Evolutionary conservation across 1,140 invertebrate genomes (phyloP), one percentile per base, ranked within the genome.

Genomic region (Bicyclus anynana): DNA sequence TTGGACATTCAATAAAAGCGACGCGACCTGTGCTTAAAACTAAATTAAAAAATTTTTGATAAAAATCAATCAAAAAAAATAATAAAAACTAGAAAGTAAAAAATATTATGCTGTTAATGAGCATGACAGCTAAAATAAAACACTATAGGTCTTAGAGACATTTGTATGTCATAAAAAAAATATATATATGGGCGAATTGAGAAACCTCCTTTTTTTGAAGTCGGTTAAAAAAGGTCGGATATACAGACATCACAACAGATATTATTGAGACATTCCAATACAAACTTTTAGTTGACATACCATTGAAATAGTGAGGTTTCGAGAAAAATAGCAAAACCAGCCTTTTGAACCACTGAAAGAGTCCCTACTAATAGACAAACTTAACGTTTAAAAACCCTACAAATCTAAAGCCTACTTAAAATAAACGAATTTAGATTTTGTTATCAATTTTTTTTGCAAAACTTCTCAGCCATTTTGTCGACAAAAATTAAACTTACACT

Each of bases 231-330:
- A n/a, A n/a, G n/a, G n/a, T n/a, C n/a, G n/a, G n/a, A n/a, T n/a
- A n/a, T n/a, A n/a, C n/a, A n/a, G n/a, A n/a, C n/a, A 61, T 47
- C 38, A 23, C 61, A 63, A 58, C 59, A 58, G 62, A 52, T 35
- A 52, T 44, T n/a, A 33, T 33, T 57, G 48, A 53, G 13, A 29
- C 53, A 62, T 59, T 62, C 55, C 53, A 60, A 67, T 59, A 67
- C 49, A 62, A 50, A 69, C 20, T 59, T 29, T 37, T 20, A 37
- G 38, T 21, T 53, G 35, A 49, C 48, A 23, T 23, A 23, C 23
- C 7, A 23, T 35, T 35, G 2, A 35, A 10, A 35, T 35, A 12
- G n/a, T n/a, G n/a, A n/a, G n/a, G n/a, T n/a, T n/a, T n/a, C n/a
- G n/a, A n/a, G n/a, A n/a, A n/a, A n/a, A n/a, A n/a, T n/a, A 12